Base-by-base conservation (phyloP, 1,140 invertebrate genomes). In the Oryctes rhinoceros region DNA sequence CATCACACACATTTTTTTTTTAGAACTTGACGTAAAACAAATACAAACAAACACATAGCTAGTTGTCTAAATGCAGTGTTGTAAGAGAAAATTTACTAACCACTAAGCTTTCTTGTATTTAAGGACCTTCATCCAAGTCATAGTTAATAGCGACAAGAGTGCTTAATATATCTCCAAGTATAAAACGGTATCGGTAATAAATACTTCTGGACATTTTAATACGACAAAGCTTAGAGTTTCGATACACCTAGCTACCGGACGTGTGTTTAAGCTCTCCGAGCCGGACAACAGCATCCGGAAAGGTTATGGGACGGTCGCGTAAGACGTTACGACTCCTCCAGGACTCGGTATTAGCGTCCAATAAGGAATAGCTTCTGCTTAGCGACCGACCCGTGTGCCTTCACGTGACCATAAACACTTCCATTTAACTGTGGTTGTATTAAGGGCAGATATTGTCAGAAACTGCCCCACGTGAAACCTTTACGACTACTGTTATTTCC, bases 351-450 rank as follows among this genome's bases (percentile, higher is more conserved):
- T 82, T 82, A 81, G 81, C 79, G 81, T 81, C 81, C 81, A 82
- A 82, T 82, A 82, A 82, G 81, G 79, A 80, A 82, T 82, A 82
- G 81, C 81, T 82, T 82, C 80, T 82, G 81, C 78, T 81, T 80
- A 81, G 81, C 76, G 81, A 71, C 79, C 78, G 76, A 74, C 44
- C 49, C 48, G 81, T 53, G 35, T 53, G 76, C 76, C 76, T 78
- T 78, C 76, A 78, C 76, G 76, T 59, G 76, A 78, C 47, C 76
- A 78, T 78, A 78, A 78, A 78, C 76, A 78, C 76, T 78, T 59
- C 76, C 76, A 78, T 78, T 78, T 78, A 78, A 78, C 76, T 53
- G 76, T 49, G 76, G 76, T 59, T 37, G 76, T 78, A 78, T 78
- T 78, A 78, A 49, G 49, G 76, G 76, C 47, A 39, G 76, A 78